Conservation (phyloP, 2,888 invertebrate genomes). For the Ditylenchus weischeri region DNA sequence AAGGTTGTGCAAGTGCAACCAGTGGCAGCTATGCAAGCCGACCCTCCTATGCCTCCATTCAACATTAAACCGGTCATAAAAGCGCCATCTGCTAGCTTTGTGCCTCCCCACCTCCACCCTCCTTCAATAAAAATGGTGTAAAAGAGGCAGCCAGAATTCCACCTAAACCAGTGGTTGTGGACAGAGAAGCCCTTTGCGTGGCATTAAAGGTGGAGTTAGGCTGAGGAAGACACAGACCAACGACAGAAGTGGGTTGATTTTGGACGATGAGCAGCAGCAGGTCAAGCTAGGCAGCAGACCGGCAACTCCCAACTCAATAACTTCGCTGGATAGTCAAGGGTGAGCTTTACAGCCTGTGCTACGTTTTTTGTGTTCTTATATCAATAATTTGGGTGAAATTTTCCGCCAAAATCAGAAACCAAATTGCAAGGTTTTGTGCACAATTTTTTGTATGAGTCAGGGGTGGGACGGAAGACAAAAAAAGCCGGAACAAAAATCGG, state of each 20-base stretch:
- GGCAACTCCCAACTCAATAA: conserved; percentile 2
- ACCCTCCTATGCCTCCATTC: conserved; percentile 8
- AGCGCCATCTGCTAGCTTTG: conserved; percentile 24
- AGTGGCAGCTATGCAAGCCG: background rate
- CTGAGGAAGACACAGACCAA: conserved; percentile 47
- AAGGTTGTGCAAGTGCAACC: background rate
- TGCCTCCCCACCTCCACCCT: conserved; percentile 40
- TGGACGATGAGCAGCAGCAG: conserved; percentile 40
- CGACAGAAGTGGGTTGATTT: conserved; percentile 47
- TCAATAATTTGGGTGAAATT: too few species aligned
- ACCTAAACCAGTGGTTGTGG: conserved; percentile 26
- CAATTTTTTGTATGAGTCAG: too few species aligned
- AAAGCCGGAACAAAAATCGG: too few species aligned
- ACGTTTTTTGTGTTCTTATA: too few species aligned
- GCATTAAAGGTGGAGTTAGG: conserved; percentile 39
- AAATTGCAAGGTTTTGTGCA: too few species aligned
- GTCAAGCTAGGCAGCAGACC: conserved; percentile 10
- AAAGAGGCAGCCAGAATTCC: background rate
- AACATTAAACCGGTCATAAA: conserved; percentile 26
- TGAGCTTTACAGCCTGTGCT: background rate
- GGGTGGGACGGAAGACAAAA: too few species aligned
- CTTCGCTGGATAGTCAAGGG: conserved; percentile 33
- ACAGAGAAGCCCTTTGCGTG: conserved; percentile 41
- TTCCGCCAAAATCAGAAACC: too few species aligned
- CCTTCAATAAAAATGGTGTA: conserved; percentile 17